Evolutionary conservation across 1,140 invertebrate genomes (phyloP).

Genomic region (Eumeta japonica): DNA sequence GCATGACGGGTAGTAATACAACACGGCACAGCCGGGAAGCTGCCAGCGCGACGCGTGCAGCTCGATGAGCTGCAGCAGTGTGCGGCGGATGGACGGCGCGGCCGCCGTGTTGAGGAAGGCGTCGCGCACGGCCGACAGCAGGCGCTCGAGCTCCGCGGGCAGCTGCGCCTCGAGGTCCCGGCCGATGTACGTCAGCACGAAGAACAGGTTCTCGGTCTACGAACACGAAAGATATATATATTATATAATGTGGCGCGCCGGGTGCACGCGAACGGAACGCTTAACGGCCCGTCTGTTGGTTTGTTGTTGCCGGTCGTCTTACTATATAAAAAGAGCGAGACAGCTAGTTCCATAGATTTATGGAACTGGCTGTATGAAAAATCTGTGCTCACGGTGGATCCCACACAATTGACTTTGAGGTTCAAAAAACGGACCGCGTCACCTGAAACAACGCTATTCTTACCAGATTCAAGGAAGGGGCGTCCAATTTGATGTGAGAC

Average conservation of each 20-base stretch:
- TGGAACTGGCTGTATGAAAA: too few relatives aligned
- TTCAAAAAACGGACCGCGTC: too few relatives aligned
- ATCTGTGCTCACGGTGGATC: too few relatives aligned
- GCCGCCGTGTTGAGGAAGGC: constrained; percentile 74
- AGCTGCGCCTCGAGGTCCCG: constrained; percentile 80
- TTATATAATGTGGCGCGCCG: neutral
- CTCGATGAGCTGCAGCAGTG: constrained; percentile 83
- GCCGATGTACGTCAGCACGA: constrained; percentile 81
- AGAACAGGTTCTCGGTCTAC: constrained; percentile 83
- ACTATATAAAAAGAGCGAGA: too few relatives aligned
- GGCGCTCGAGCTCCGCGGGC: constrained; percentile 72
- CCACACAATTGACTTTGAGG: too few relatives aligned
- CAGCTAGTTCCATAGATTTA: too few relatives aligned
- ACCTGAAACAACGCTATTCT: too few relatives aligned
- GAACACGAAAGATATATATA: constrained; percentile 13
- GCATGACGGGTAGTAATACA: constrained; percentile 82
- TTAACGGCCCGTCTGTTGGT: too few relatives aligned
- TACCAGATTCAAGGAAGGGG: too few relatives aligned
- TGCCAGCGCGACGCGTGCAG: constrained; percentile 86
- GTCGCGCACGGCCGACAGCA: constrained; percentile 78
- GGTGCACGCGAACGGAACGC: too few relatives aligned
- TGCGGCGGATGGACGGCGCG: constrained; percentile 70
- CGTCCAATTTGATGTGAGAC: too few relatives aligned
- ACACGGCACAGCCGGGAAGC: constrained; percentile 79
- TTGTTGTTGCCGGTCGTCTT: too few relatives aligned